Base-by-base conservation (phyloP, 2,888 invertebrate species). In the Stenoptilia bipunctidactyla region DNA sequence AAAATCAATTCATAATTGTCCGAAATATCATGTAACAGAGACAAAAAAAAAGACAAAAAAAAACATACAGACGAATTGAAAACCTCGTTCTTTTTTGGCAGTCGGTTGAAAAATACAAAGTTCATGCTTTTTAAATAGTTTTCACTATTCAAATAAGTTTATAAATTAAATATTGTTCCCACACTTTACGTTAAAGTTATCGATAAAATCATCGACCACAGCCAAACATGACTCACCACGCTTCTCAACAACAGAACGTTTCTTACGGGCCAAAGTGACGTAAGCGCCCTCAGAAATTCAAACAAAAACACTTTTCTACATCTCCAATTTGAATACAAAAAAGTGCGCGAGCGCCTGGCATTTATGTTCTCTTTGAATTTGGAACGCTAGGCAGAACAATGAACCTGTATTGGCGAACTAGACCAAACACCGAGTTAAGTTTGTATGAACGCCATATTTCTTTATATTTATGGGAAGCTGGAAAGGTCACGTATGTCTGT, bases 351-450 rank as follows among this genome's bases (percentile, higher is more conserved):
- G 58, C 64, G 62, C 58, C 56, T 54, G 79, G 70, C 76, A 66
- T 57, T 76, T 80, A 71, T 56, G 71, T 53, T 79, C 48, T 46
- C 3, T 60, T 56, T 46, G 48, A 55, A 53, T 51, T 58, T 54
- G 36, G 49, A 45, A 36, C 44, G 39, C 8, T 41, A 14, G 41
- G 37, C 52, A 64, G 80, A 82, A 83, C 82, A 83, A 83, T 82
- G 82, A 83, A 82, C 82, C 75, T 79, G 30, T 30, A 72, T 57
- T 66, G 74, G 72, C 72, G 68, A 80, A 82, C 79, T 82, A 83
- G 82, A 82, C 79, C 74, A 80, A 79, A 80, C 76, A 79, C 62
- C 63, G 60, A 45, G 54, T 27, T 14, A 30, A 37, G 61, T 64
- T 65, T 53, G 9, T 12, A 12, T 9, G 10, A 10, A 30, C 30